Evolutionary conservation across 30 jellyfish, hydroid and myxozoan species (phyloP).

Genomic region (Mastigias papua): DNA sequence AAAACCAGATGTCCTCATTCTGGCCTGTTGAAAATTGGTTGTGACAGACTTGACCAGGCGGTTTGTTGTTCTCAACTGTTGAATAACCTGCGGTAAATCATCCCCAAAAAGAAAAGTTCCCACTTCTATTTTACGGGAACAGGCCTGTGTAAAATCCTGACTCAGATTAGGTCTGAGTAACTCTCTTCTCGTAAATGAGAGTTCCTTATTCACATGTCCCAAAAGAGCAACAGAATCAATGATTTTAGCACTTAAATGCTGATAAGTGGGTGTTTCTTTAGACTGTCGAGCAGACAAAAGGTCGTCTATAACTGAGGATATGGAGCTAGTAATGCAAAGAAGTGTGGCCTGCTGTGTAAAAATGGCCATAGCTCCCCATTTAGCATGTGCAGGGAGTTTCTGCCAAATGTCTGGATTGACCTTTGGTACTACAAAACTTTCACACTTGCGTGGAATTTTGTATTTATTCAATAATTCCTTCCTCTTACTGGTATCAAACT

Average conservation of each 20-base stretch:
- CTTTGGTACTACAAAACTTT: conserved; percentile 1
- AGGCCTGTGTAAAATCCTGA: background rate
- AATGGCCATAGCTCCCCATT: background rate
- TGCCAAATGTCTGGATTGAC: conserved; percentile 29
- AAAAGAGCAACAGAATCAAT: conserved; percentile 36
- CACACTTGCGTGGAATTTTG: background rate
- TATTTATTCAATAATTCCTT: conserved; percentile 17
- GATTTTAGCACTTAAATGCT: background rate
- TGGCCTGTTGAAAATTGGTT: too few relatives aligned
- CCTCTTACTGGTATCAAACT: conserved; percentile 14
- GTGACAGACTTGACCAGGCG: too few relatives aligned
- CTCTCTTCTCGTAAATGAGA: conserved; percentile 14
- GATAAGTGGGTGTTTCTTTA: conserved; percentile 5
- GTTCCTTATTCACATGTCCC: conserved; percentile 37
- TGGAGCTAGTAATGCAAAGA: conserved; percentile 7
- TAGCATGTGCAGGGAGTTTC: background rate
- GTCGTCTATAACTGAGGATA: background rate
- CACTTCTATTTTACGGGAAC: background rate
- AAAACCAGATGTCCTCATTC: background rate
- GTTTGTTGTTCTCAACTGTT: too few relatives aligned
- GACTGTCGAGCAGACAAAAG: conserved; percentile 9
- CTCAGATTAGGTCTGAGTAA: background rate
- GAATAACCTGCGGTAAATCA: background rate
- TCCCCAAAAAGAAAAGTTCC: background rate
- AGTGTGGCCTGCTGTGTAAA: conserved; percentile 10